These are phyloP conservation scores for Myiotriccus ornatus DNA, from an alignment of 2,797 vertebrate genomes.

Conservation along the genomic window DNA sequence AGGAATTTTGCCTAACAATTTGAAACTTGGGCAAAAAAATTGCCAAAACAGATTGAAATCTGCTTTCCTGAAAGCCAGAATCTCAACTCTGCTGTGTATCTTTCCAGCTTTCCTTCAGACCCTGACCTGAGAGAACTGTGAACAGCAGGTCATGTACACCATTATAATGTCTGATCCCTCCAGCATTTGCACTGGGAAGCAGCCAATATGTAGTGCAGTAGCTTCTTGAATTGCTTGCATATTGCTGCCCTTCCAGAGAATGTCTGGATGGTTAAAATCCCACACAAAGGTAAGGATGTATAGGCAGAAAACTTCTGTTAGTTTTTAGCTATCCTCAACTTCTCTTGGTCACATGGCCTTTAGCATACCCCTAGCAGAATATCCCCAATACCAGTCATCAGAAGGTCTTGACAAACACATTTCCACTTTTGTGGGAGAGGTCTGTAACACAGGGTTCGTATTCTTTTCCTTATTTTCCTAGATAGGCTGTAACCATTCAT, in stretches of 20 bases:
- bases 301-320: background rate
- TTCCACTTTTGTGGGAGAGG: background rate
- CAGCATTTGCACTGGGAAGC: background rate
- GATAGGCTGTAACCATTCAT: background rate
- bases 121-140: background rate
- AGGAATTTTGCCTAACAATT: background rate
- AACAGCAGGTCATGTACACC: background rate
- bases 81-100: background rate
- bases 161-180: background rate
- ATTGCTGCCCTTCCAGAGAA: background rate
- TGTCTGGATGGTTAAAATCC: background rate
- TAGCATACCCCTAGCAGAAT: background rate
- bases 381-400: background rate
- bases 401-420: background rate
- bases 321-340: background rate
- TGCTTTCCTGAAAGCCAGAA: background rate
- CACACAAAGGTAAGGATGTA: background rate
- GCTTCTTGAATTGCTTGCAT: background rate
- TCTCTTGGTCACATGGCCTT: background rate
- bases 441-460: background rate
- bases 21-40: background rate
- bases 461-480: background rate
- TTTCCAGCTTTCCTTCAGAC: background rate
- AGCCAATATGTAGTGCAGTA: background rate
- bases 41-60: background rate